Percentiles rank a stretch among this genome's conserved stretches.
Evolutionary conservation across 2,888 invertebrate genomes (phyloP).

Genomic region (Nysson spinosus): DNA sequence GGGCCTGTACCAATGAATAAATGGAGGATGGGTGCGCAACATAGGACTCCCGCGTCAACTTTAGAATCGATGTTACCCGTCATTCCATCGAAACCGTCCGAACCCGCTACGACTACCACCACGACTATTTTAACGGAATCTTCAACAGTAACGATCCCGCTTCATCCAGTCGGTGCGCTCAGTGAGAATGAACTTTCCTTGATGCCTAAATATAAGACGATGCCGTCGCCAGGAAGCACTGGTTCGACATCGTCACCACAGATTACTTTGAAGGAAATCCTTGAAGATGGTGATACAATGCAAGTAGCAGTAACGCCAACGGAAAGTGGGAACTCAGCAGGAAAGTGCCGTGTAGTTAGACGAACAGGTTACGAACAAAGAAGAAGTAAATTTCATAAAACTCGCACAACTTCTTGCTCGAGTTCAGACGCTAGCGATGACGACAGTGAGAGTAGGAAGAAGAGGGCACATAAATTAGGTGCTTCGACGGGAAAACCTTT

Average conservation of each 20-base stretch:
- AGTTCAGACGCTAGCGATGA: constrained; percentile 96
- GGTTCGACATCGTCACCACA: constrained; percentile 75
- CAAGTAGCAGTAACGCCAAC: constrained; percentile 36
- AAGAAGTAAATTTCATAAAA: constrained; percentile 85
- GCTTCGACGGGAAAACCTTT: constrained; percentile 82
- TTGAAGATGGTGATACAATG: constrained; percentile 81
- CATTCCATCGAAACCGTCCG: constrained; percentile 22
- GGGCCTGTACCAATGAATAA: constrained; percentile 65
- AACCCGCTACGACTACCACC: constrained; percentile 42
- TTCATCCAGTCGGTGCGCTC: constrained; percentile 72
- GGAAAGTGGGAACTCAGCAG: constrained; percentile 48
- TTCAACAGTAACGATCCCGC: constrained; percentile 79
- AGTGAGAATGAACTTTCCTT: constrained; percentile 66
- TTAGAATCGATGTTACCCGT: constrained; percentile 51
- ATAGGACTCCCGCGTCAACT: constrained; percentile 59
- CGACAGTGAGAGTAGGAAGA: constrained; percentile 89
- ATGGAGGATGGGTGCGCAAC: constrained; percentile 73
- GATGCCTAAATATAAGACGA: constrained; percentile 79
- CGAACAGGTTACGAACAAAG: constrained; percentile 79
- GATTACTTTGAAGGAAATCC: constrained; percentile 82
- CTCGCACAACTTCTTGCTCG: constrained; percentile 92
- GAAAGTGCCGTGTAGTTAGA: constrained; percentile 65
- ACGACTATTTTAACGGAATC: constrained; percentile 79
- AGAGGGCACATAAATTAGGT: constrained; percentile 85
- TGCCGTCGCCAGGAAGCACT: constrained; percentile 80